Evolutionary conservation across 2,888 invertebrate species (phyloP).

Genomic region (Glyphotaelius pellucidus): DNA sequence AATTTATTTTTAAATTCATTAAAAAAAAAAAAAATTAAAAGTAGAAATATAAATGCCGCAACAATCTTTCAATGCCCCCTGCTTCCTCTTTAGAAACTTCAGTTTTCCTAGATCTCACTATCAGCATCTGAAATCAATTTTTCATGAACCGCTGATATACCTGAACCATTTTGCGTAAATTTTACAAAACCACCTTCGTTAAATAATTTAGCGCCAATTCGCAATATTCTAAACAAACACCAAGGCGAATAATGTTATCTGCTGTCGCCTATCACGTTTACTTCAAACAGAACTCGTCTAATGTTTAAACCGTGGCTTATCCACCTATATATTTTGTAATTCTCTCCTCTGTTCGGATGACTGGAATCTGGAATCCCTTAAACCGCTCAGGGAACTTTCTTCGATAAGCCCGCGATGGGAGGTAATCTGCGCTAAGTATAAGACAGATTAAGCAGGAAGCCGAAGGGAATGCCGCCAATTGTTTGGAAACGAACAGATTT

Average conservation of each 20-base stretch:
- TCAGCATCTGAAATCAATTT: too few species aligned
- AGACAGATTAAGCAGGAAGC: not conserved
- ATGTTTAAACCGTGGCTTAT: not conserved
- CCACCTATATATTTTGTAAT: not conserved
- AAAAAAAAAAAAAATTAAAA: too few species aligned
- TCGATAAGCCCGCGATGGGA: not conserved
- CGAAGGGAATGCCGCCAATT: not conserved
- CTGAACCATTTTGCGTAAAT: not conserved
- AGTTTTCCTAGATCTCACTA: too few species aligned
- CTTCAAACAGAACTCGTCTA: not conserved
- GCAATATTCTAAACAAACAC: not conserved
- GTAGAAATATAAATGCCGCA: too few species aligned
- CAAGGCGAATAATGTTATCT: not conserved
- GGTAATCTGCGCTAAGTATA: not conserved
- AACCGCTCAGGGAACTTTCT: not conserved
- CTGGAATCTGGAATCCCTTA: not conserved
- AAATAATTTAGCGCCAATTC: not conserved
- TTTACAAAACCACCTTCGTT: not conserved
- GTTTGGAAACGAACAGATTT: not conserved
- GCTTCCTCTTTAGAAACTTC: too few species aligned
- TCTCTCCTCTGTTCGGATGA: not conserved
- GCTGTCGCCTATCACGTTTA: not conserved
- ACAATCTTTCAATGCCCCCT: too few species aligned
- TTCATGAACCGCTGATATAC: not conserved
- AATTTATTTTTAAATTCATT: too few species aligned